A percentile compares a stretch with the other conserved stretches of the same genome.
These are phyloP conservation scores for Temnothorax longispinosus DNA, from an alignment of 1,140 invertebrate genomes.

Conservation along the genomic window DNA sequence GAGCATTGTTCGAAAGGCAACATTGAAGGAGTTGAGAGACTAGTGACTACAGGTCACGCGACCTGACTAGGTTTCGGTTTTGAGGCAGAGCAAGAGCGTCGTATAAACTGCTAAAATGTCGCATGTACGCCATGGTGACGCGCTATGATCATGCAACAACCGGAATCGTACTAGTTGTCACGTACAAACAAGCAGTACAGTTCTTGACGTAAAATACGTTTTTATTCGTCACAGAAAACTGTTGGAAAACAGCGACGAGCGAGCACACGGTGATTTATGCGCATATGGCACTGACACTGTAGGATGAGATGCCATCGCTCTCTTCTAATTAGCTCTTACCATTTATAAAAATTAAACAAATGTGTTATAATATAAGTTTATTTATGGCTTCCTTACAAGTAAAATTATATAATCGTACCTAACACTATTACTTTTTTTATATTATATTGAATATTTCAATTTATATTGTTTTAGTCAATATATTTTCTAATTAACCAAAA, in stretches of 20 bases:
- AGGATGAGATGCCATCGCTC: constrained; percentile 16
- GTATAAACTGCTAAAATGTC: constrained; percentile 34
- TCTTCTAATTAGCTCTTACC: constrained; percentile 39
- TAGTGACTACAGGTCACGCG: constrained; percentile 38
- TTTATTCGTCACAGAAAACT: constrained; percentile 54
- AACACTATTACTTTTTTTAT: neutral
- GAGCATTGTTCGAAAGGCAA: constrained; percentile 19
- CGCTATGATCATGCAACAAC: constrained; percentile 44
- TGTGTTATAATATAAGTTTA: neutral
- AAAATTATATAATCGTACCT: neutral
- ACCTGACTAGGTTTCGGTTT: constrained; percentile 20
- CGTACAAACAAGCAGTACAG: constrained; percentile 48
- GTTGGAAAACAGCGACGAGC: constrained; percentile 36
- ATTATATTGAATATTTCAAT: neutral
- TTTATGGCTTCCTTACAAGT: neutral
- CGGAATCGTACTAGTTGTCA: constrained; percentile 54
- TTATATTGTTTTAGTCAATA: neutral
- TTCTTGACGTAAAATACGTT: constrained; percentile 62
- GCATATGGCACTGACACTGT: constrained; percentile 41
- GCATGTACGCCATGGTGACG: constrained; percentile 22
- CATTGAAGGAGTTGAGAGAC: neutral
- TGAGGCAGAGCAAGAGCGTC: neutral
- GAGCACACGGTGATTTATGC: constrained; percentile 38
- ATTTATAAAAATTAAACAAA: constrained; percentile 34
- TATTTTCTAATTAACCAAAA: neutral